Evolutionary conservation across 2,888 invertebrate species (phyloP).

Genomic region (Tipula vernalis): DNA sequence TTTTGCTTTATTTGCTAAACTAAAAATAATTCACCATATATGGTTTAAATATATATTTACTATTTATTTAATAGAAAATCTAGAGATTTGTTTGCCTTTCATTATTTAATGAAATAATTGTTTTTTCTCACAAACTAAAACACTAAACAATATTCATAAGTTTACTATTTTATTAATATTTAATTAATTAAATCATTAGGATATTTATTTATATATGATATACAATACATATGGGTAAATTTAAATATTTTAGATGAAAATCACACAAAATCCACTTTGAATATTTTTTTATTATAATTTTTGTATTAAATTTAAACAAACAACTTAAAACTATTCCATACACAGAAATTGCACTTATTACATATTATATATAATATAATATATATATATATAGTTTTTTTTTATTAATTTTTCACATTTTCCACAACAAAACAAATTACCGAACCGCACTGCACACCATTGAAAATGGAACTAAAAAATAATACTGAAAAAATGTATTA

Average conservation of each 20-base stretch:
- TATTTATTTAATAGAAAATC: not conserved
- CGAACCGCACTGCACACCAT: not conserved
- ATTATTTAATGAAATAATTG: not conserved
- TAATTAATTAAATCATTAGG: not conserved
- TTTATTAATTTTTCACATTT: not conserved
- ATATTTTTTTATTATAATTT: not conserved
- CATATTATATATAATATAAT: not conserved
- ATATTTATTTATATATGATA: not conserved
- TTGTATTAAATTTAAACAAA: not conserved
- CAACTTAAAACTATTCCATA: not conserved
- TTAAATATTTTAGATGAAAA: not conserved
- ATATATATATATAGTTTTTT: not conserved
- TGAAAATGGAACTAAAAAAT: not conserved
- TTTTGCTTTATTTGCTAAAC: not conserved
- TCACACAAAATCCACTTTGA: not conserved
- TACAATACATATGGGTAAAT: not conserved
- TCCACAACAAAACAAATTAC: not conserved
- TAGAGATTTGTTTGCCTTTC: not conserved
- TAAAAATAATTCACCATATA: not conserved
- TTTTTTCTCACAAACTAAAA: not conserved
- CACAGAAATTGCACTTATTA: not conserved
- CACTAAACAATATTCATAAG: not conserved
- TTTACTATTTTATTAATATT: not conserved
- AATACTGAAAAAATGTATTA: not conserved
- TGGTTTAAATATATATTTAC: not conserved